Base-by-base conservation (phyloP, 92 coral and sea anemone species). In the Actinernus sp. region DNA sequence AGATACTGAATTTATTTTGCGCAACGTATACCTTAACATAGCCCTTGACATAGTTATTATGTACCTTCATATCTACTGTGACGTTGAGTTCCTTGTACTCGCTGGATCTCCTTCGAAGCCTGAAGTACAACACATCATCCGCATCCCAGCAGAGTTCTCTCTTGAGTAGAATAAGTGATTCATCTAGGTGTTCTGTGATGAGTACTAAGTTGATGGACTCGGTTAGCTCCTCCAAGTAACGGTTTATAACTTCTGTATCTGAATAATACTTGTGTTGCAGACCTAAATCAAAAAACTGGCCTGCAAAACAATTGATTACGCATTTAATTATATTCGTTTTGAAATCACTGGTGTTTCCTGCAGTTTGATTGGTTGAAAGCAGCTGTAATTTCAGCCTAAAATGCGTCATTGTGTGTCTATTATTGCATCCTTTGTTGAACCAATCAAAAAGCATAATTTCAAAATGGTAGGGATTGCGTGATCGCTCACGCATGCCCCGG, bases 81-180 rank as follows among this genome's bases (percentile, higher is more conserved):
- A 89, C 57, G 16, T 57, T 75, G 20, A 71, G 51, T 30, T 90
- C 85, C 31, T 72, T 90, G 65, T 85, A 85, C 29, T 90, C 96
- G 22, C 20, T 49, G 19, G 88, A 58, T 55, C 96, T 50, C 33
- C 65, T 75, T 41, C 69, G 79, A 12, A 80, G 84, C 16, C 68
- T 51, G 43, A 84, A 74, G 32, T 85, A 87, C 3, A 87, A 65
- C 3, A 94, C 68, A 43, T 94, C 98, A 39, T 84, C 87, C 49
- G 91, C 32, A 19, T 88, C 93, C 98, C 98, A 94, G 46, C 94
- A 91, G 34, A 94, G 49, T 27, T 62, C 73, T 22, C 88, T 80
- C 57, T 87, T 90, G 51, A 94, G 78, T 31, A 94, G 47, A 37
- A 94, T 79, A 3, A 94, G 84, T 2, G 98, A 94, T 31, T 94